Evolutionary conservation across 2,888 invertebrate species (phyloP), one percentile per base, ranked within the genome.

Genomic region (Emesis furor): DNA sequence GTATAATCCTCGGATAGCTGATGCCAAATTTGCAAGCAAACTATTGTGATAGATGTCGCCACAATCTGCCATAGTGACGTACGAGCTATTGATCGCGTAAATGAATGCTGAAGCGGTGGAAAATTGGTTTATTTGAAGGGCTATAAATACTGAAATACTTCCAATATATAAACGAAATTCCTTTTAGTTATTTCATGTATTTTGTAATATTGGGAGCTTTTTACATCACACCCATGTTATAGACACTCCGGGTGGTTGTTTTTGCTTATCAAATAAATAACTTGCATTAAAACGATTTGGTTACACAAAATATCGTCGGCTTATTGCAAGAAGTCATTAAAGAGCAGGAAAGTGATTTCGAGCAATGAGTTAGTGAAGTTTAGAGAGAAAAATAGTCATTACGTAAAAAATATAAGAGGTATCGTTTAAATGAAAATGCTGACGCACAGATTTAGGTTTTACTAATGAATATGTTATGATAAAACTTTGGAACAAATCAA

Each of bases 21-120:
- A 93, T 94, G 94, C 93, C 94, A 95, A 95, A 94, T 95, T 94
- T 93, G 93, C 92, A 91, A 92, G 93, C 93, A 93, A 92, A 93
- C 93, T 93, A 92, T 93, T 92, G 91, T 94, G 94, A 94, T 94
- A 92, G 93, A 94, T 94, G 94, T 94, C 93, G 87, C 94, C 94
- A 92, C 94, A 94, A 93, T 93, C 91, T 93, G 93, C 92, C 90
- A 86, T 90, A 84, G 88, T 93, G 92, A 93, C 92, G 90, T 91
- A 92, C 89, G 88, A 88, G 88, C 86, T 92, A 92, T 92, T 91
- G 92, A 91, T 93, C 89, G 90, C 75, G 51, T 80, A 76, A 85
- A 79, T 83, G 78, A 81, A 81, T 81, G 73, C 32, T 65, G 65
- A 35, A 35, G 65, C 65, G 65, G 32, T 65, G 65, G 35, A 65